Percentiles rank a stretch among this genome's conserved stretches.
phyloP scores from a whole-genome alignment of 2,797 vertebrate genomes.

The Parauchenoglanis punctatus region DNA sequence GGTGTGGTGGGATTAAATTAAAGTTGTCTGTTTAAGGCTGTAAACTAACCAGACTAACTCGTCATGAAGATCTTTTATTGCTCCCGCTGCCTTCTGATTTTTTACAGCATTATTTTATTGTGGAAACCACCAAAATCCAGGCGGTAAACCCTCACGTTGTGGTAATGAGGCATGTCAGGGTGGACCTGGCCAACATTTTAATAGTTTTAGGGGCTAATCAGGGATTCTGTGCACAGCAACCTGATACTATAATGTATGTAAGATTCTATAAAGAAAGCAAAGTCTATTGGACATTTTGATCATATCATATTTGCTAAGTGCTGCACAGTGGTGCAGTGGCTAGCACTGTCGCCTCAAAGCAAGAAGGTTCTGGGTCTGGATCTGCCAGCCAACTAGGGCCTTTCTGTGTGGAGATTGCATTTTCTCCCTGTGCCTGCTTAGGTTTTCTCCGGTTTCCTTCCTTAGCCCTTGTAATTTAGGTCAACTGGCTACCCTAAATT shows the following conservation, averaged over 20 bases:
- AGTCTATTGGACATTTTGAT: background rate
- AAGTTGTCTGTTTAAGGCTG: constrained; percentile 52
- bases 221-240: background rate
- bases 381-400: too few relatives aligned
- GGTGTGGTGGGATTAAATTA: constrained; percentile 33
- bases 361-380: too few relatives aligned
- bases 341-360: too few relatives aligned
- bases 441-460: too few relatives aligned
- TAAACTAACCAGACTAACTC: constrained; percentile 26
- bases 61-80: constrained; percentile 17
- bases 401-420: too few relatives aligned
- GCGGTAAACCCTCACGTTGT: background rate
- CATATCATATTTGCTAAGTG: too few relatives aligned
- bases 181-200: background rate
- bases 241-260: background rate
- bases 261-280: background rate
- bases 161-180: background rate
- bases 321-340: too few relatives aligned
- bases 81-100: background rate
- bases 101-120: constrained; percentile 1
- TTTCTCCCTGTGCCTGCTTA: too few relatives aligned
- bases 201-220: background rate
- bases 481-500: too few relatives aligned
- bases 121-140: constrained; percentile 9
- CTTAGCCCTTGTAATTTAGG: too few relatives aligned